Evolutionary conservation across 2,113 vertebrate genomes (phyloP).

Genomic region (Sorex araneus): DNA sequence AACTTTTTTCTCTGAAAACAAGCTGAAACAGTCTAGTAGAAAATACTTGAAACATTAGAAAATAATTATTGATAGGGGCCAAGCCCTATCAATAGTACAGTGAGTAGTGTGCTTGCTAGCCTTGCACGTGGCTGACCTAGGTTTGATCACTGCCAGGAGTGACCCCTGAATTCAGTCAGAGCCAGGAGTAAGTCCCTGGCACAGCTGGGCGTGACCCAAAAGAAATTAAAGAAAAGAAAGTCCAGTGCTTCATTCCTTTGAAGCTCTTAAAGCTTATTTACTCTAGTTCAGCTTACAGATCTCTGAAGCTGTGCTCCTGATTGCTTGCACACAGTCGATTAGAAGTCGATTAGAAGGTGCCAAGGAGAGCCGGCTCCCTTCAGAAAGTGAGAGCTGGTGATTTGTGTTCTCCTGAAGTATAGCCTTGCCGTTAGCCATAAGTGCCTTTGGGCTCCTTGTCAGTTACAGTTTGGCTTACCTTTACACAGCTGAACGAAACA

Average conservation of each 20-base stretch:
- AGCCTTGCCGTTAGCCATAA: background rate
- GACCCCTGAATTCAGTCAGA: too few species aligned
- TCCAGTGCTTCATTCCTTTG: background rate
- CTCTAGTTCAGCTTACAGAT: constrained; percentile 44
- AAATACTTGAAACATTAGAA: background rate
- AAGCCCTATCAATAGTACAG: too few species aligned
- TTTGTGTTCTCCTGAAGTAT: constrained; percentile 26
- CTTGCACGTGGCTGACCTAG: too few species aligned
- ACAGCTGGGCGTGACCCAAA: too few species aligned
- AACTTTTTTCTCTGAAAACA: constrained; percentile 33
- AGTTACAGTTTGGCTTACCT: background rate
- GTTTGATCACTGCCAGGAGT: too few species aligned
- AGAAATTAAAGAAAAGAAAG: too few species aligned
- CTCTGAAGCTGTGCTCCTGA: constrained; percentile 55
- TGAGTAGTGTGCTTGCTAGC: too few species aligned
- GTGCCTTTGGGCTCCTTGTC: background rate
- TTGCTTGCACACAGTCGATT: constrained; percentile 20
- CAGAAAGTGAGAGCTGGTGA: constrained; percentile 32
- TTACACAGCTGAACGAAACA: background rate
- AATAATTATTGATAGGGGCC: background rate
- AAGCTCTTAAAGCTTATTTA: constrained; percentile 55
- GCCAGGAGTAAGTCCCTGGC: too few species aligned
- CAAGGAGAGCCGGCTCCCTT: background rate
- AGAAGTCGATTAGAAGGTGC: constrained; percentile 38
- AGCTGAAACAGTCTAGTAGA: background rate